Percentiles rank a stretch among this genome's conserved stretches.
phyloP scores from a whole-genome alignment of 1,140 invertebrate species.

The Lethocerus indicus region DNA sequence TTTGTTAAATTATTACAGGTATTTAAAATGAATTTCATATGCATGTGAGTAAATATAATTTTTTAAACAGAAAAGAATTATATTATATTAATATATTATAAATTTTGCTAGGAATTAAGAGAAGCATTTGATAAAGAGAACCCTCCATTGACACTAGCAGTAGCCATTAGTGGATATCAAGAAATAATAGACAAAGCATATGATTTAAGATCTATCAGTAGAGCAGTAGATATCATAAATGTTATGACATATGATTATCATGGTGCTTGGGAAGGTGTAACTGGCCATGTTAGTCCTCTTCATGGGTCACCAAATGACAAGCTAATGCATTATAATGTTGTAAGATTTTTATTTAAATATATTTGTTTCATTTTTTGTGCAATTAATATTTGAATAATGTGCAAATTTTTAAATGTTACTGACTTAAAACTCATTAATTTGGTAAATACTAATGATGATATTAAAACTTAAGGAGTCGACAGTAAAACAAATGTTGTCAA shows the following conservation, averaged over 20 bases:
- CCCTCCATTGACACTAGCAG: slow-evolving; percentile 52
- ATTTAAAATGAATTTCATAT: slow-evolving; percentile 10
- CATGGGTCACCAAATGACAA: slow-evolving; percentile 38
- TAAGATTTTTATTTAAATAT: no score
- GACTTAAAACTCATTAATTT: no score
- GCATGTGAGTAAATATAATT: background rate
- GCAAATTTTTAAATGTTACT: no score
- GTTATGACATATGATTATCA: slow-evolving; percentile 84
- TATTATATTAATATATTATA: background rate
- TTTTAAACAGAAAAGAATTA: background rate
- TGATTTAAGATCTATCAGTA: slow-evolving; percentile 47
- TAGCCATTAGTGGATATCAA: slow-evolving; percentile 73
- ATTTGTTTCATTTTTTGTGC: no score
- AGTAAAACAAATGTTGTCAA: slow-evolving; percentile 47
- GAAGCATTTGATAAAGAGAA: slow-evolving; percentile 49
- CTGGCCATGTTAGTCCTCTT: slow-evolving; percentile 70
- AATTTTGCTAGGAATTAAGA: slow-evolving; percentile 45
- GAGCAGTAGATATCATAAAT: slow-evolving; percentile 63
- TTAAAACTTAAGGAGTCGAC: slow-evolving; percentile 70
- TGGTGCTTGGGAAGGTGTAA: slow-evolving; percentile 63
- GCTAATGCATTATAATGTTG: slow-evolving; percentile 59
- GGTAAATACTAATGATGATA: no score
- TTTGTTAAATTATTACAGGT: slow-evolving; percentile 57
- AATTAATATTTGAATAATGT: no score
- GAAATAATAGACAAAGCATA: slow-evolving; percentile 75